These are phyloP conservation scores for Drosophila birchii DNA, from an alignment of 2,888 invertebrate species.

Conservation along the genomic window DNA sequence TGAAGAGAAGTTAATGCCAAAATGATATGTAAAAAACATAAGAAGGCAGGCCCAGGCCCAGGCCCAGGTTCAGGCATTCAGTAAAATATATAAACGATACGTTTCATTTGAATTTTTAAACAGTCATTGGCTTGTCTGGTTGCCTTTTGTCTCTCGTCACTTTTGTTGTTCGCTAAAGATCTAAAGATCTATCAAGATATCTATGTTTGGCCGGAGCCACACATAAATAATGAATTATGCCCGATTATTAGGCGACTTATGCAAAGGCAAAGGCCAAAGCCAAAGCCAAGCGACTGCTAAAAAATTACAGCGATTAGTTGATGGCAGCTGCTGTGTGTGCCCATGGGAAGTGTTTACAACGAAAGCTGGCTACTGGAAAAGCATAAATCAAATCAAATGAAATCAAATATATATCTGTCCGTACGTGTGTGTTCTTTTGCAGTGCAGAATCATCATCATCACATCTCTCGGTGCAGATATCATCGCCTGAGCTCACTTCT, in stretches of 20 bases:
- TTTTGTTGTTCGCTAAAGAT: constrained; percentile 63
- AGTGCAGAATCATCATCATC: constrained; percentile 3
- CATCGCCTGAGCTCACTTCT: constrained; percentile 29
- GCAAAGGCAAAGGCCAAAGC: constrained; percentile 51
- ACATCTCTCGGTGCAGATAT: neutral
- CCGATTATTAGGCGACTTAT: constrained; percentile 76
- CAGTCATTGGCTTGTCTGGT: constrained; percentile 73
- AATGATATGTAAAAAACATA: constrained; percentile 69
- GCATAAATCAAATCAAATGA: constrained; percentile 17
- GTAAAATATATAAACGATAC: constrained; percentile 30
- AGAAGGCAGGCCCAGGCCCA: constrained; percentile 22
- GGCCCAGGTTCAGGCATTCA: constrained; percentile 34
- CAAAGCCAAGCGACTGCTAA: constrained; percentile 43
- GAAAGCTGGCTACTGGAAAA: constrained; percentile 19
- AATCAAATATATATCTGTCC: neutral
- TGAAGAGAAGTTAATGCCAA: constrained; percentile 75
- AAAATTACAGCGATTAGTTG: constrained; percentile 69
- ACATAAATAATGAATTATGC: constrained; percentile 74
- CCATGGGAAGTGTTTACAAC: constrained; percentile 43
- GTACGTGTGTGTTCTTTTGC: neutral
- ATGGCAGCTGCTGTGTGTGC: constrained; percentile 24
- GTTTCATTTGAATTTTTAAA: constrained; percentile 68
- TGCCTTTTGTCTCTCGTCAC: constrained; percentile 35
- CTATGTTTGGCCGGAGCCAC: constrained; percentile 39
- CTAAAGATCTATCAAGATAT: constrained; percentile 57